Base-by-base conservation (phyloP, 2,113 vertebrate genomes). In the Loxodonta africana region DNA sequence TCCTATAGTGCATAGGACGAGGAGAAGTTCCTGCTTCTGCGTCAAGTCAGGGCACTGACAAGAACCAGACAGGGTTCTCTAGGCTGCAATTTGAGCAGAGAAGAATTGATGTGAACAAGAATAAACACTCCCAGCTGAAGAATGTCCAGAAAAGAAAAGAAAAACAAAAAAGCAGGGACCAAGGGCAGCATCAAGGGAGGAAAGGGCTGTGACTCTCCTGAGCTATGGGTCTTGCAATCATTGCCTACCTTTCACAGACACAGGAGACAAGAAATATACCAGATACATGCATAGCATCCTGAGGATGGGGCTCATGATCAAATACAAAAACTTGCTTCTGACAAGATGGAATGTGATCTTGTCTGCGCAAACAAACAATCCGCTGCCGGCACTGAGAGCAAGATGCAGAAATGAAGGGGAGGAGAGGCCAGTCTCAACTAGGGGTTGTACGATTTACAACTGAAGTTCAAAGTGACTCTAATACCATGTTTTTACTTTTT, bases 401-500 rank as follows among this genome's bases (percentile, higher is more conserved):
- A 65, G 74, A 73, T 2, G 21, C 28, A 18, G 21, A 95, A 67
- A 41, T 37, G 62, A 95, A 78, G 67, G 88, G 73, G 88, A 76
- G 73, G 91, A 78, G 57, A 96, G 95, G 51, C 78, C 97, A 87
- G 62, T 87, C 96, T 96, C 93, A 82, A 41, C 93, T 18, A 2
- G 0, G 28, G 12, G 83, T 74, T 33, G 18, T 87, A 71, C n/a
- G 95, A 98, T 98, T 98, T 98, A 82, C 90, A 96, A 95, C 93
- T 94, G 73, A 96, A 98, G 98, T 98, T 98, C 98, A 98, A 92
- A 98, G 88, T 83, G 96, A 96, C 81, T 88, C 83, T 96, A 98
- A 98, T 96, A 98, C 98, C 96, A 97, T 85, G 95, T 89, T 86
- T 98, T 98, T 98, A 96, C 95, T 98, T 98, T 98, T 98, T 97